phyloP scores from a whole-genome alignment of 2,888 invertebrate genomes.

The Drosophila atripex region DNA sequence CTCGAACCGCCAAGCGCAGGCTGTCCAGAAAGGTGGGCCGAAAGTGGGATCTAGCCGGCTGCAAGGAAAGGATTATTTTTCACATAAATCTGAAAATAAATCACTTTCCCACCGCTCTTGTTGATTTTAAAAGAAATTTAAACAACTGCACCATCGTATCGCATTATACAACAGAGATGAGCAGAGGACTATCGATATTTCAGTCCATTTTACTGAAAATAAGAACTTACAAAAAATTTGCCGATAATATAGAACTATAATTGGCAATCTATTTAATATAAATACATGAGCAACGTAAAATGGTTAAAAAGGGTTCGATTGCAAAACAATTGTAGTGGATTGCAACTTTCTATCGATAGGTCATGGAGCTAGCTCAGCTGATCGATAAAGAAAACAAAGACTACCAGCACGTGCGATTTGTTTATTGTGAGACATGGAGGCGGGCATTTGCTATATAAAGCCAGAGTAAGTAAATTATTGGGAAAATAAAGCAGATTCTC shows the following conservation, averaged over 20 bases:
- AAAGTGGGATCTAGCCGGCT: conserved; percentile 77
- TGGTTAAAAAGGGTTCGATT: background rate
- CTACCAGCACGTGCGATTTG: conserved; percentile 56
- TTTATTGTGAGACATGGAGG: conserved; percentile 74
- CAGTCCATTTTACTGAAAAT: background rate
- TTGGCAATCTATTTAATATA: background rate
- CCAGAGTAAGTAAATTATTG: conserved; percentile 64
- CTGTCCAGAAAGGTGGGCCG: conserved; percentile 89
- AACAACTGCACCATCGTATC: conserved; percentile 79
- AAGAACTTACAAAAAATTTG: background rate
- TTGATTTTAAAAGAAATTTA: conserved; percentile 73
- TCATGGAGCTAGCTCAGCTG: conserved; percentile 14
- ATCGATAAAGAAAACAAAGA: conserved; percentile 19
- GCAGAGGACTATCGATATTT: background rate
- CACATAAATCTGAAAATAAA: background rate
- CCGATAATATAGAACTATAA: background rate
- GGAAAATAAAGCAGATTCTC: background rate
- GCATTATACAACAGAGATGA: conserved; percentile 10
- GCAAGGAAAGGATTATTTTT: background rate
- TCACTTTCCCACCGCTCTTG: conserved; percentile 69
- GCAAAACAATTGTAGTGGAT: background rate
- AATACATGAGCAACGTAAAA: background rate
- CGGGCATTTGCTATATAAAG: conserved; percentile 83
- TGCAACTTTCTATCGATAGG: conserved; percentile 10
- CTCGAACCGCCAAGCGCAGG: conserved; percentile 90